These are phyloP conservation scores for Thecophora atra DNA, from an alignment of 2,888 invertebrate species.

Conservation along the genomic window DNA sequence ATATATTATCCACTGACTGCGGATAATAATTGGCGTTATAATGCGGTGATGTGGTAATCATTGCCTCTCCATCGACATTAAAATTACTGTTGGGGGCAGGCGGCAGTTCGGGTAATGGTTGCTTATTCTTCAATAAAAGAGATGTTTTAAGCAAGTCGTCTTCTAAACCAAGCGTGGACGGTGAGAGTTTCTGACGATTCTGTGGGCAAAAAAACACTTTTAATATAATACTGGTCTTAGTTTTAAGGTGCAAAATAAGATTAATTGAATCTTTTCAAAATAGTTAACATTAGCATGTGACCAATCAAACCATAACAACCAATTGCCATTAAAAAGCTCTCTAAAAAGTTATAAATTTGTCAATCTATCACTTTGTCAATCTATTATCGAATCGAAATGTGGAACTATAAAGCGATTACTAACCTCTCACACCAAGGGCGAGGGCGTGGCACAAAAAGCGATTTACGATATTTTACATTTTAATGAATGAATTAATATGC, in stretches of 20 bases:
- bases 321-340: no score
- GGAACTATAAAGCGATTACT: no score
- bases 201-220: constrained; percentile 23
- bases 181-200: constrained; percentile 63
- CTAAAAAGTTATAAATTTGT: no score
- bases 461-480: no score
- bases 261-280: neutral
- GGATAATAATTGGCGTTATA: constrained; percentile 57
- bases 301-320: neutral
- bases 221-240: neutral
- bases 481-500: no score
- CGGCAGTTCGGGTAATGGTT: constrained; percentile 64
- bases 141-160: constrained; percentile 63
- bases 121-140: constrained; percentile 66
- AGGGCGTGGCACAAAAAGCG: no score
- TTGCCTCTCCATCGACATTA: constrained; percentile 43
- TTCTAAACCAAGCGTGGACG: constrained; percentile 63
- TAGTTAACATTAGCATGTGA: neutral
- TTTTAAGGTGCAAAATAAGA: neutral
- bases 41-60: constrained; percentile 50
- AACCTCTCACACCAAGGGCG: no score
- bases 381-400: no score
- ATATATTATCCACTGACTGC: constrained; percentile 66
- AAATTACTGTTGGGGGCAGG: constrained; percentile 48
- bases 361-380: no score